phyloP scores from a whole-genome alignment of 2,888 invertebrate species.

The Stenurella melanura region DNA sequence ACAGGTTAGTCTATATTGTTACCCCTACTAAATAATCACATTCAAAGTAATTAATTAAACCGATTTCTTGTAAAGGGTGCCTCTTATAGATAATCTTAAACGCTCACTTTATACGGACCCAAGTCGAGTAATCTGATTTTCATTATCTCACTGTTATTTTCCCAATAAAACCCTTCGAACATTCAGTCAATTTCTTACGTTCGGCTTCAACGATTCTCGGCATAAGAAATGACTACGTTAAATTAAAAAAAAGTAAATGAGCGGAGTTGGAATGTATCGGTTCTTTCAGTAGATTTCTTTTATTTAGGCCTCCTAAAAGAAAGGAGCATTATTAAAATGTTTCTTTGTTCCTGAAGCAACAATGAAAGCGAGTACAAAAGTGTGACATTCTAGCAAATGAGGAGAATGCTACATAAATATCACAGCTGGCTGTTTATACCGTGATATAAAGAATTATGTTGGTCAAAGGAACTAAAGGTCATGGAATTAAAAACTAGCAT shows the following conservation, averaged over 20 bases:
- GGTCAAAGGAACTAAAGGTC: no score
- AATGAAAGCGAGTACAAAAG: not conserved
- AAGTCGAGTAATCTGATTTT: not conserved
- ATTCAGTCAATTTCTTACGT: not conserved
- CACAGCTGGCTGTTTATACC: not conserved
- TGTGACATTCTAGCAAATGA: not conserved
- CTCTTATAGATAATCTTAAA: not conserved
- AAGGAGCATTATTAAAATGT: slow-evolving; percentile 6
- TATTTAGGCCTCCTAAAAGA: slow-evolving; percentile 2
- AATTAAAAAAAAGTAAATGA: slow-evolving; percentile 24
- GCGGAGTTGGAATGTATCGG: not conserved
- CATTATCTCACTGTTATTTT: not conserved
- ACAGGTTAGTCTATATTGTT: no score
- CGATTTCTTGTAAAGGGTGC: not conserved
- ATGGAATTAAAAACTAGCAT: no score
- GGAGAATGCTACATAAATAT: not conserved
- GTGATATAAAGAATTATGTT: no score
- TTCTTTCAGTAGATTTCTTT: slow-evolving; percentile 8
- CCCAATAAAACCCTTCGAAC: slow-evolving; percentile 9
- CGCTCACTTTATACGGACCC: not conserved
- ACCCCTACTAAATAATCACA: not conserved
- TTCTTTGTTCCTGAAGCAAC: slow-evolving; percentile 10
- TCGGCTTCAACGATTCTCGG: not conserved
- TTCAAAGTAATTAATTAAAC: not conserved
- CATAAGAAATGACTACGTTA: slow-evolving; percentile 13